phyloP scores from a whole-genome alignment of 1,140 invertebrate species.

The Gryon sp. region DNA sequence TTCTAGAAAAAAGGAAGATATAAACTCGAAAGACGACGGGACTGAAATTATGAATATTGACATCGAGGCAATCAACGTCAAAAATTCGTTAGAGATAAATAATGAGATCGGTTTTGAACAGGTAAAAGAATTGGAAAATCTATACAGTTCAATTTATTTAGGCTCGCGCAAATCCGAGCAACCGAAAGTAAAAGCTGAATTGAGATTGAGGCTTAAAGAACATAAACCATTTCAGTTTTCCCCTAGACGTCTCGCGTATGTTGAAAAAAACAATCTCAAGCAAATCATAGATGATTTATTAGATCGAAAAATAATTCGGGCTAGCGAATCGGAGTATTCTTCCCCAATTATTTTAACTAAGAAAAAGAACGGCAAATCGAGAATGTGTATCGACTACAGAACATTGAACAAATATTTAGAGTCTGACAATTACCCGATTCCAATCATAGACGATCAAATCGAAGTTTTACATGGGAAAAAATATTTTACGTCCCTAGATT shows the following conservation, averaged over 20 bases:
- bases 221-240: slow-evolving; percentile 19
- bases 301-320: neutral
- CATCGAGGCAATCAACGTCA: neutral
- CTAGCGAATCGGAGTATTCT: slow-evolving; percentile 14
- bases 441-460: slow-evolving; percentile 6
- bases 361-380: slow-evolving; percentile 21
- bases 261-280: slow-evolving; percentile 13
- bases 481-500: slow-evolving; percentile 4
- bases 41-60: slow-evolving; percentile 5
- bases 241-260: slow-evolving; percentile 6
- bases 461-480: slow-evolving; percentile 1
- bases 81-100: neutral
- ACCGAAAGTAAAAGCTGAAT: neutral
- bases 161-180: neutral
- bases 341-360: slow-evolving; percentile 7
- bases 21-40: neutral
- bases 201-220: neutral
- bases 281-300: slow-evolving; percentile 14
- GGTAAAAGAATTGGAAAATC: neutral
- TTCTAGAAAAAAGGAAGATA: neutral
- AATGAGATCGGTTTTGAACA: neutral
- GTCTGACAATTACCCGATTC: slow-evolving; percentile 27
- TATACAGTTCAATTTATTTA: neutral
- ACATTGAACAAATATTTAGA: slow-evolving; percentile 14
- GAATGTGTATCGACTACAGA: slow-evolving; percentile 26